Conservation (phyloP, 2,113 vertebrate genomes). For the Anarhynchus alexandrinus region DNA sequence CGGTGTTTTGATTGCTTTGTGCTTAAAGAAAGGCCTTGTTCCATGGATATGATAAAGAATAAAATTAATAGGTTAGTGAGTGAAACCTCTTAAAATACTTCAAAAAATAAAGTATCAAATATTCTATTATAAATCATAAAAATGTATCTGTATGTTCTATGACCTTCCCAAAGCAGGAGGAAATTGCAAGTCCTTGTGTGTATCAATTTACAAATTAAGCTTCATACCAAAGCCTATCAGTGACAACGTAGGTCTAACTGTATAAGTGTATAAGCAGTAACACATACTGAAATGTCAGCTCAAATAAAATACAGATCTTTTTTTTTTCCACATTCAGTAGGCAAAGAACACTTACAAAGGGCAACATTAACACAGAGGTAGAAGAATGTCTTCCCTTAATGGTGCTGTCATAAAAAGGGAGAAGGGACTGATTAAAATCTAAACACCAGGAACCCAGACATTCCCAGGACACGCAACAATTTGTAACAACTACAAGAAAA, state of each 20-base stretch:
- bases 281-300: not conserved
- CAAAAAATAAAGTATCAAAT: not conserved
- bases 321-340: not conserved
- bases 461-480: not conserved
- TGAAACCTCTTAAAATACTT: not conserved
- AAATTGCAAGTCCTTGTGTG: not conserved
- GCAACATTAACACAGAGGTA: not conserved
- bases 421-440: slow-evolving; percentile 12
- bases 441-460: not conserved
- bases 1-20: not conserved
- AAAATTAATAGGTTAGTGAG: not conserved
- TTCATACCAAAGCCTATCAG: not conserved
- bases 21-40: not conserved
- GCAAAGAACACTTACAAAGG: not conserved
- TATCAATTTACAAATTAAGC: not conserved
- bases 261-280: not conserved
- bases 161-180: not conserved
- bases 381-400: not conserved
- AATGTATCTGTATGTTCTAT: not conserved
- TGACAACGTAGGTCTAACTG: not conserved
- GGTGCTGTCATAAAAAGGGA: not conserved
- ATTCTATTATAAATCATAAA: not conserved
- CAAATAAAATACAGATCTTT: not conserved
- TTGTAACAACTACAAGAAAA: slow-evolving; percentile 7
- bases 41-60: accelerated